These are phyloP conservation scores for Cryptomyrus ogoouensis DNA, from an alignment of 2,113 vertebrate species.

Conservation along the genomic window DNA sequence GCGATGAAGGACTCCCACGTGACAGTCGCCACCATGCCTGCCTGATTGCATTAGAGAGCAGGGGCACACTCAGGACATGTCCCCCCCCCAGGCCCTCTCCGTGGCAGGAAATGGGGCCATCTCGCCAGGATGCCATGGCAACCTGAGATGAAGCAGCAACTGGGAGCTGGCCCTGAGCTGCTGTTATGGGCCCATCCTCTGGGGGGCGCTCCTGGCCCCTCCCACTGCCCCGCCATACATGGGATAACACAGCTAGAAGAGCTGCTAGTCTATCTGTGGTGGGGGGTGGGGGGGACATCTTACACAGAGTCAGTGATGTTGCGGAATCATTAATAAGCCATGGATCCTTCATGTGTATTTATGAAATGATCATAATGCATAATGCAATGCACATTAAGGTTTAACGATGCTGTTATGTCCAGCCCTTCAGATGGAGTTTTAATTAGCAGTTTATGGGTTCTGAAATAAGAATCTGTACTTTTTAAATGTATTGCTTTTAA, in stretches of 20 bases:
- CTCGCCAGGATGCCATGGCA: conserved; percentile 47
- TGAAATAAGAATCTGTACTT: neutral
- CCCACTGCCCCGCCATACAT: neutral
- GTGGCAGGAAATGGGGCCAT: conserved; percentile 44
- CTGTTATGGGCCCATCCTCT: conserved; percentile 19
- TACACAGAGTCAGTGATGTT: neutral
- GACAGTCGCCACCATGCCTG: conserved; percentile 40
- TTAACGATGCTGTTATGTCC: neutral
- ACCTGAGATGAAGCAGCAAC: conserved; percentile 41
- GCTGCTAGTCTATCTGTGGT: neutral
- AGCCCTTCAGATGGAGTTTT: neutral
- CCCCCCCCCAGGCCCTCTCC: conserved; percentile 29
- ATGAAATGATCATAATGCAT: neutral
- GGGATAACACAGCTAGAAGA: neutral
- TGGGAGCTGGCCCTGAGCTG: conserved; percentile 34
- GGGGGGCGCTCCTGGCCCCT: neutral
- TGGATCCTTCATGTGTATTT: neutral
- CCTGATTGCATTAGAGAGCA: conserved; percentile 41
- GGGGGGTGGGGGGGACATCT: neutral
- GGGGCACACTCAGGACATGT: conserved; percentile 29
- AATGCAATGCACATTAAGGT: neutral
- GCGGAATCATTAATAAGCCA: neutral
- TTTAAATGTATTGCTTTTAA: neutral
- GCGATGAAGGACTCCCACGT: conserved; percentile 1
- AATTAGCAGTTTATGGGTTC: neutral